Evolutionary conservation across 35 echinoderm and acorn worm genomes (phyloP).

Genomic region (Patiria miniata): DNA sequence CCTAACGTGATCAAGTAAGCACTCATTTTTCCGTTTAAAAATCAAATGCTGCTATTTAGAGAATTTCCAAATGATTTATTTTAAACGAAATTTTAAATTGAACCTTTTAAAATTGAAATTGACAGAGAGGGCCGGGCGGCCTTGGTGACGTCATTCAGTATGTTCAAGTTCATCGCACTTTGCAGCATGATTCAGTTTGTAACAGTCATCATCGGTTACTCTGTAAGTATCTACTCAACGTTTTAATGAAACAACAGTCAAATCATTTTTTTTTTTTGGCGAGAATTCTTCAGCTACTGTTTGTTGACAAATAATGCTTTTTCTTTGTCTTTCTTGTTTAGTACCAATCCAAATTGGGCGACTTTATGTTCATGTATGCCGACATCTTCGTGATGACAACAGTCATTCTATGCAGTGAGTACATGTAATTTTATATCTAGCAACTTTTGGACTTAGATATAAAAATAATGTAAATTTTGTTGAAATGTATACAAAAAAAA

Average conservation of each 20-base stretch:
- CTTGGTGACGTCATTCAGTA: slow-evolving; percentile 78
- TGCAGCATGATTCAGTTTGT: slow-evolving; percentile 94
- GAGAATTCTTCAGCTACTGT: no score
- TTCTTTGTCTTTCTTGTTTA: no score
- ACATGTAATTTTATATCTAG: background rate
- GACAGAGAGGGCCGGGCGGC: slow-evolving; percentile 81
- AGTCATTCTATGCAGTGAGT: slow-evolving; percentile 81
- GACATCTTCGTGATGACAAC: slow-evolving; percentile 82
- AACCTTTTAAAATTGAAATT: background rate
- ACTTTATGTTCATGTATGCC: slow-evolving; percentile 95
- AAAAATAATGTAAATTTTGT: no score
- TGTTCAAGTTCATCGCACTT: slow-evolving; percentile 92
- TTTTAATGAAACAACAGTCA: background rate
- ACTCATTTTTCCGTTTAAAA: background rate
- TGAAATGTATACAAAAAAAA: no score
- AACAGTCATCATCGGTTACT: slow-evolving; percentile 62
- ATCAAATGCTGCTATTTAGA: background rate
- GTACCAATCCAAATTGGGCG: slow-evolving; percentile 67
- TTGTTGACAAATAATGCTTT: no score
- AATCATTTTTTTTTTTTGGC: no score
- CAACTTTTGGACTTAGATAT: no score
- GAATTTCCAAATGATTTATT: background rate
- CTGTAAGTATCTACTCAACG: slow-evolving; percentile 38
- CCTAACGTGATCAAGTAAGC: slow-evolving; percentile 79
- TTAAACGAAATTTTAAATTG: background rate